Evolutionary conservation across 2,888 invertebrate genomes (phyloP).

Genomic region (Leptura quadrifasciata): DNA sequence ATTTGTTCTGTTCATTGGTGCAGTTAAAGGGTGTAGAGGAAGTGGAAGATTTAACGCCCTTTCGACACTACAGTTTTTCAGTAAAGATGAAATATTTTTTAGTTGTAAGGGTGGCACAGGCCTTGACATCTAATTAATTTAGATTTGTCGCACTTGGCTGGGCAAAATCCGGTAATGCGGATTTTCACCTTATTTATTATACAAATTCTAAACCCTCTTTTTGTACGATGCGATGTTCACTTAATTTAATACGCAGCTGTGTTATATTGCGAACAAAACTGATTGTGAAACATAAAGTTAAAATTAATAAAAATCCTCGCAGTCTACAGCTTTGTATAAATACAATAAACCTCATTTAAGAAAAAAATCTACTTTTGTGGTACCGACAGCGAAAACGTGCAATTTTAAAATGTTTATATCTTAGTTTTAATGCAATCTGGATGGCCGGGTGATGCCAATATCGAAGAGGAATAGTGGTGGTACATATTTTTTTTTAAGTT

Average conservation of each 20-base stretch:
- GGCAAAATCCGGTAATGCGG: conserved; percentile 7
- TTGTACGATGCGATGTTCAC: background rate
- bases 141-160: conserved; percentile 10
- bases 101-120: conserved; percentile 14
- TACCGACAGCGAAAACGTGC: no score
- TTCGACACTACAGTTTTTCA: conserved; percentile 11
- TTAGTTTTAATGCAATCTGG: no score
- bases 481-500: no score
- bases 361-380: no score
- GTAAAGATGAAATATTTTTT: conserved; percentile 9
- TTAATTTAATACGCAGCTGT: background rate
- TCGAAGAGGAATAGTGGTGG: no score
- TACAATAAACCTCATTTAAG: no score
- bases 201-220: background rate
- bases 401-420: no score
- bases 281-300: no score
- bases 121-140: conserved; percentile 32
- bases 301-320: no score
- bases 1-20: conserved; percentile 33
- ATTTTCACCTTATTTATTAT: background rate
- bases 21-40: conserved; percentile 18
- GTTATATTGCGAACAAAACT: no score
- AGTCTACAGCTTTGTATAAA: no score
- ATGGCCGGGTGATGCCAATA: no score
- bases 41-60: conserved; percentile 20